Evolutionary conservation across 2,113 vertebrate species (phyloP), one percentile per base, ranked within the genome.

Genomic region (Sprattus sprattus): DNA sequence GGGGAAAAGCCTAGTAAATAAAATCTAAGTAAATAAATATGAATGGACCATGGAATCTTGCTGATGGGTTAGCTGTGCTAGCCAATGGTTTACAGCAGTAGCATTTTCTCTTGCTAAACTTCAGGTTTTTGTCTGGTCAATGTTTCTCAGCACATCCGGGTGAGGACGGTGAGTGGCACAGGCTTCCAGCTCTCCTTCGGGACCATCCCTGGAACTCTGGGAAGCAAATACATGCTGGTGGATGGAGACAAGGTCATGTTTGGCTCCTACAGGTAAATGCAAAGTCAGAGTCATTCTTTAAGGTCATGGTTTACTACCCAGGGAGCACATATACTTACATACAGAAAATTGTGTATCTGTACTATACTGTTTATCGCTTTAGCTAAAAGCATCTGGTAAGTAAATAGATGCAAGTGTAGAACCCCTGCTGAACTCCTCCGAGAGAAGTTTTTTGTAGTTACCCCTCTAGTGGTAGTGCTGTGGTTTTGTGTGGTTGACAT

Each of bases 201-300:
- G 20, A 96, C 94, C 88, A 92, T 99, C 49, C 96, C 92, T 60
- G 98, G 98, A 39, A 94, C 94, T 0, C 4, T 99, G 87, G 93
- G 95, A 75, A 96, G 95, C 9, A 97, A 95, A 84, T 99, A 99
- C 95, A 95, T 99, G 92, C 95, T 99, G 94, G 95, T 99, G 2
- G 98, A 99, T 83, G 97, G 97, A 81, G 97, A 99, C 71, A 98
- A 98, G 92, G 97, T 98, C 10, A 92, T 96, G 86, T 98, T 97
- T 16, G 98, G 98, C 52, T 97, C 98, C 0, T 99, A 97, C 93
- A 99, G 95, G 95, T 96, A 85, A 90, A 91, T 0, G 13, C 78
- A 9, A 81, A 10, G 13, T 1, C 28, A 75, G 47, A 2, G 46
- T 9, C 47, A 52, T 15, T 52, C 2, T 52, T 15, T 15, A 15